Base-by-base conservation (phyloP, 1,140 invertebrate genomes). In the Triops longicaudatus region DNA sequence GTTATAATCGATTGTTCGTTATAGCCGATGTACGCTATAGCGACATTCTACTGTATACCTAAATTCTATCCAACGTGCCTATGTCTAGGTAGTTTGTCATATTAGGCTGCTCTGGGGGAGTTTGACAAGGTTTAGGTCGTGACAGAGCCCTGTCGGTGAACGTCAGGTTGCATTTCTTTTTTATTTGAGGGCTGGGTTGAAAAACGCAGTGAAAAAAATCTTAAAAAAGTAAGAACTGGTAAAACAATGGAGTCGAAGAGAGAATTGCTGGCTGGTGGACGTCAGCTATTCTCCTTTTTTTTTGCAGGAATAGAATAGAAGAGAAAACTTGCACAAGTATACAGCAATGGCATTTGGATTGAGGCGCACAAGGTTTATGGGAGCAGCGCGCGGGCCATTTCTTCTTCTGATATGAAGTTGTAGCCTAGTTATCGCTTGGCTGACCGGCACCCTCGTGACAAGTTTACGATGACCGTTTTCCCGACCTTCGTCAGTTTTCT, bases 331-430 rank as follows among this genome's bases (percentile, higher is more conserved):
- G 50, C 50, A 63, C 50, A 22, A 63, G 50, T 63, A 63, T 63
- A 63, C n/a, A 63, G 50, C 50, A 22, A 63, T 63, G 50, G 50
- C 50, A 63, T n/a, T 63, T 63, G 50, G 50, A 63, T 63, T 63
- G 50, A 63, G 50, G 50, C 50, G 14, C 50, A 63, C 50, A 17
- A 63, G 50, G 50, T 63, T 63, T 63, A 63, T 63, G 22, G 50
- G 50, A 63, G 50, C 50, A 37, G 50, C 50, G 10, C 1, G 50
- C 10, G 50, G 5, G 50, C 50, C 50, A 63, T 63, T 63, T 63
- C 50, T 63, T 63, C 50, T 22, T 1, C 50, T 63, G 50, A 63
- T 63, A 63, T 63, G 50, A 63, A 63, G 50, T 63, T 63, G 50
- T 63, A 63, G 50, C 50, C 50, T 22, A 63, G 50, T 63, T 63